Evolutionary conservation across 2,888 invertebrate species (phyloP).

Genomic region (Cylloceria caligata): DNA sequence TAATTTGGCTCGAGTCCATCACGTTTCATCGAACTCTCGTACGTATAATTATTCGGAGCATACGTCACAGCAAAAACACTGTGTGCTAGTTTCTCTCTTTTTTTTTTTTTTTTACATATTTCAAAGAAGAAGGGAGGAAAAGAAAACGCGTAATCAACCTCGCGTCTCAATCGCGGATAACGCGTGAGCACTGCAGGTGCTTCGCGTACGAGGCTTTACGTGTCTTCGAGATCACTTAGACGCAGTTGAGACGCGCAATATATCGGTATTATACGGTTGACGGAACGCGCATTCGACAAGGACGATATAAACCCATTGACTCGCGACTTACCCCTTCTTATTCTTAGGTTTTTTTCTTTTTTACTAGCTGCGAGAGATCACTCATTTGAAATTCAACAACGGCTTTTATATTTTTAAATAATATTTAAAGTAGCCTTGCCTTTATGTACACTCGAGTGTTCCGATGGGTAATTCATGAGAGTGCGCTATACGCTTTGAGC

Average conservation of each 20-base stretch:
- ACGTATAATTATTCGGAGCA: constrained; percentile 7
- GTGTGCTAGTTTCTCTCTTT: constrained; percentile 15
- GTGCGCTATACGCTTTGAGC: constrained; percentile 46
- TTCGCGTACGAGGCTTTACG: constrained; percentile 3
- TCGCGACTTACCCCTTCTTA: constrained; percentile 2
- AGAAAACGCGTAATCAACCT: constrained; percentile 13
- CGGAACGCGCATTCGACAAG: constrained; percentile 58
- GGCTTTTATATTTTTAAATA: constrained; percentile 70
- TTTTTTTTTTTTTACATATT: not conserved
- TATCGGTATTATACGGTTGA: constrained; percentile 44
- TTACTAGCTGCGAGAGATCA: constrained; percentile 31
- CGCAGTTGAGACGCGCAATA: constrained; percentile 24
- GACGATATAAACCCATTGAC: constrained; percentile 61
- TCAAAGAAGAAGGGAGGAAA: not conserved
- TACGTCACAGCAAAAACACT: not conserved
- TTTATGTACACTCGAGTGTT: constrained; percentile 67
- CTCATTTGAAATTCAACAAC: constrained; percentile 66
- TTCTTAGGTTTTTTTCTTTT: constrained; percentile 34
- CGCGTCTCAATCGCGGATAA: constrained; percentile 1
- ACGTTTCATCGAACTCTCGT: constrained; percentile 24
- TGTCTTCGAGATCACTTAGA: constrained; percentile 32
- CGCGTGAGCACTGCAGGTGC: constrained; percentile 7
- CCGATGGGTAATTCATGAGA: constrained; percentile 69
- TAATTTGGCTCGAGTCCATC: constrained; percentile 46
- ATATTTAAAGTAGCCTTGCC: constrained; percentile 71